Conservation (phyloP, 1,140 invertebrate species). For the Hesperophylax magnus region DNA sequence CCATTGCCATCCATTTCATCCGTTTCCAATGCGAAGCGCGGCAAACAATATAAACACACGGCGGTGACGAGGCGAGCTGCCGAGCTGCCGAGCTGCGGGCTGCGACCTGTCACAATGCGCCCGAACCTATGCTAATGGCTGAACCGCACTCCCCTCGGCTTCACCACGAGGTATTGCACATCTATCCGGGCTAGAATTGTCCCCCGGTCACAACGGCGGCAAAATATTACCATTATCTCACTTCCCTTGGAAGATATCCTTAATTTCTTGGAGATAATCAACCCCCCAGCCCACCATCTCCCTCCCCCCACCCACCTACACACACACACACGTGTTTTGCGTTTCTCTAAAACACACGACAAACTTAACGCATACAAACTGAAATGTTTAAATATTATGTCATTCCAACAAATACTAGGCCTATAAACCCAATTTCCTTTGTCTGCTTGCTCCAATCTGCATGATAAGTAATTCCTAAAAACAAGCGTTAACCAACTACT, state of each 20-base stretch:
- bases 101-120: constrained; percentile 30
- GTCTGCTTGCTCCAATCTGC: neutral
- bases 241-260: neutral
- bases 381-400: neutral
- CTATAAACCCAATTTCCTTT: neutral
- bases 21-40: constrained; percentile 36
- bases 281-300: neutral
- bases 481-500: too few species aligned
- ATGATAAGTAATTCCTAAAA: too few species aligned
- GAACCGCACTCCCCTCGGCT: neutral
- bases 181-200: constrained; percentile 37
- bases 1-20: constrained; percentile 33
- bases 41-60: constrained; percentile 14
- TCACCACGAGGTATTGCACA: constrained; percentile 37
- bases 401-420: neutral
- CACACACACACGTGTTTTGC: neutral
- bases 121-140: constrained; percentile 18
- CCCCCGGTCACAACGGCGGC: constrained; percentile 6
- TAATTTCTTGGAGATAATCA: constrained; percentile 22
- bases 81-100: too few species aligned
- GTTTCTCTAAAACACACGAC: neutral
- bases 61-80: neutral
- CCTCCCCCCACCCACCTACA: neutral
- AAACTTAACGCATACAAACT: neutral
- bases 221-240: neutral